Evolutionary conservation across 2,797 vertebrate species (phyloP), one percentile per base, ranked within the genome.

Genomic region (Fistularia commersonii): DNA sequence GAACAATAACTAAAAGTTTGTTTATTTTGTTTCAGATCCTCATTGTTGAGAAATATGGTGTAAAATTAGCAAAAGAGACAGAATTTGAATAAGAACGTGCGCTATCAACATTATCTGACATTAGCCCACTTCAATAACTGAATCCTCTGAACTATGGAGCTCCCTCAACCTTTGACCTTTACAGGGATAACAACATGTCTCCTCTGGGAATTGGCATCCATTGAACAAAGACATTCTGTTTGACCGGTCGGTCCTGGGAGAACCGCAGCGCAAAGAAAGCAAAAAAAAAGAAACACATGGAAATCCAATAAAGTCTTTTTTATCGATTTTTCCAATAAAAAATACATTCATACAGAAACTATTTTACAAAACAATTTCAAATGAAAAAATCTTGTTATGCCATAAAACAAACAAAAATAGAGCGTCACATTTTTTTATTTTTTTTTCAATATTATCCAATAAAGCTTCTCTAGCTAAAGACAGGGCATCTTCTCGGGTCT

Each of bases 271-370:
- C 10, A 48, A 73, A 57, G 7, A 61, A 11, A 48, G 1, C 13
- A 23, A 10, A 49, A 76, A 66, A 56, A 15, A 66, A 57, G 64
- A 66, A 55, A 64, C 54, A 88, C 76, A 51, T 35, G 34, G 63
- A 55, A 68, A 78, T 84, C 80, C 81, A 83, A 87, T 87, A 83
- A 81, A 80, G 73, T 82, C 68, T 81, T 80, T 86, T 84, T 77
- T 52, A 87, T 85, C 83, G 63, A 91, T 95, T 94, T 92, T 85
- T 96, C 91, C 92, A 93, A 95, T 96, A 97, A 96, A 96, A 96
- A 97, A 96, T 96, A 97, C 94, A 97, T 96, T 97, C 94, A 96
- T 96, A 96, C 94, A 97, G 93, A 96, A 95, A 95, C 93, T 95
- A 95, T 94, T 93, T 96, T 95, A 93, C 93, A 95, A 97, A 96